Conservation (phyloP, 2,113 vertebrate species). For the Apus apus region DNA sequence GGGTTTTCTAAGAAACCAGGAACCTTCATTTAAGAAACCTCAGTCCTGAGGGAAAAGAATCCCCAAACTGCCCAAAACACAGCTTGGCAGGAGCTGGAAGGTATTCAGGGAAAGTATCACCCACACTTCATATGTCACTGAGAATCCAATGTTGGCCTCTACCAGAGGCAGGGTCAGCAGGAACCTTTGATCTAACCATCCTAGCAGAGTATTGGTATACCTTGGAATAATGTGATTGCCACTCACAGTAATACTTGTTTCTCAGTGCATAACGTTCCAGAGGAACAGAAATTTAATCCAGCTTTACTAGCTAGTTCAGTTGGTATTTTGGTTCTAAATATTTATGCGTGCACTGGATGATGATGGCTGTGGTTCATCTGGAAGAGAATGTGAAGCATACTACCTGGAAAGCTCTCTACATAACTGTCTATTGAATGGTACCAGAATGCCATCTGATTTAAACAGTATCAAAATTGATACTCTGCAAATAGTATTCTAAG, state of each 20-base stretch:
- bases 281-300: background rate
- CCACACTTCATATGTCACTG: accelerated
- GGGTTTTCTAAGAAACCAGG: background rate
- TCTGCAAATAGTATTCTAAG: background rate
- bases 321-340: background rate
- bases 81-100: background rate
- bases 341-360: background rate
- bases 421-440: background rate
- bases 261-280: background rate
- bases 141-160: background rate
- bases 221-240: background rate
- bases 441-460: background rate
- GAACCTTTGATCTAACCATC: background rate
- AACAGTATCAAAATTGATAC: background rate
- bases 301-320: background rate
- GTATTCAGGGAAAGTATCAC: background rate
- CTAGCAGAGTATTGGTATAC: background rate
- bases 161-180: background rate
- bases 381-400: background rate
- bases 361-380: background rate
- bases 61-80: background rate
- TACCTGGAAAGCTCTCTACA: background rate
- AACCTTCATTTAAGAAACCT: background rate
- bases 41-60: background rate
- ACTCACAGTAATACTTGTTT: too few relatives aligned